Evolutionary conservation across 2,113 vertebrate species (phyloP).

Genomic region (Gavia stellata): DNA sequence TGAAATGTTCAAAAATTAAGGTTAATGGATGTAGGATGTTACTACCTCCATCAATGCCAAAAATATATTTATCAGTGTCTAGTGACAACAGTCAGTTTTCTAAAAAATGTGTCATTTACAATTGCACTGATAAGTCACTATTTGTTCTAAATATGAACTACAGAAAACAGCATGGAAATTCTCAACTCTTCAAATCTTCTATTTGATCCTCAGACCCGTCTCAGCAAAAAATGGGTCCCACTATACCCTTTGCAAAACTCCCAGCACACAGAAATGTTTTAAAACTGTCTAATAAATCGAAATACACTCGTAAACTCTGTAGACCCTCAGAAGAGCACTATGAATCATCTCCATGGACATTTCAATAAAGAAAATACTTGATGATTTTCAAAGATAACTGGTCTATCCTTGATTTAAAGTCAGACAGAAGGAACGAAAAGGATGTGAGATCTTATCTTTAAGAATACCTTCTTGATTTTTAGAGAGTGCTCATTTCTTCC

Average conservation of each 20-base stretch:
- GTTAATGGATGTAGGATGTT: neutral
- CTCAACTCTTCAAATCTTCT: neutral
- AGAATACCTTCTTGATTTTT: neutral
- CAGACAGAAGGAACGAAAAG: neutral
- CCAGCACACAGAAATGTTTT: neutral
- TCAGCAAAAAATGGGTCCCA: neutral
- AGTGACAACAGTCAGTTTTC: neutral
- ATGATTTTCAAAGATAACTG: neutral
- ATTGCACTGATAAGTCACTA: neutral
- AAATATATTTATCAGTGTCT: neutral
- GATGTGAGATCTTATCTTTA: neutral
- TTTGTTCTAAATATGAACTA: neutral
- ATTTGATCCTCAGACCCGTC: neutral
- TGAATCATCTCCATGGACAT: neutral
- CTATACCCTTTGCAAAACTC: neutral
- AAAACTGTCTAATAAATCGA: neutral
- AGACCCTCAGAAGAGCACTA: neutral
- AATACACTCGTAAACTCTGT: neutral
- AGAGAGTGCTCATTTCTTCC: neutral
- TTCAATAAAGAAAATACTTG: neutral
- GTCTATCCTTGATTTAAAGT: neutral
- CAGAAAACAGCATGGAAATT: neutral
- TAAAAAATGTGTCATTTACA: neutral
- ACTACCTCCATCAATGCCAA: neutral
- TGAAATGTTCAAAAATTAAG: neutral